Evolutionary conservation across 2,797 vertebrate genomes (phyloP).

Genomic region (Novumbra hubbsi): DNA sequence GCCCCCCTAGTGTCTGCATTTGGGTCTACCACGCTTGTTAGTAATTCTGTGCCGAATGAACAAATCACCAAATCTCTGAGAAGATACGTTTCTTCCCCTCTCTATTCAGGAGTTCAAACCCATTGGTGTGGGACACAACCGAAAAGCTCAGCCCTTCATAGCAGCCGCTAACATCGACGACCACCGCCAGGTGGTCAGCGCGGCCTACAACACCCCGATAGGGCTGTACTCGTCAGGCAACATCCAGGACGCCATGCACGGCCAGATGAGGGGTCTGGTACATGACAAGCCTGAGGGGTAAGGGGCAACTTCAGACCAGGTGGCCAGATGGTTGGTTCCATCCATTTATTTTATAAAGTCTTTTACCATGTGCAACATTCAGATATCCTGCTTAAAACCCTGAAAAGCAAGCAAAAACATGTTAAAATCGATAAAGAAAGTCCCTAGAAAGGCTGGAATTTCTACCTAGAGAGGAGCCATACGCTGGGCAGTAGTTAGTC

Average conservation of each 20-base stretch:
- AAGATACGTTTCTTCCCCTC: slow-evolving; percentile 13
- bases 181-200: slow-evolving; percentile 95
- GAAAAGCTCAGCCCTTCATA: slow-evolving; percentile 91
- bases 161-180: slow-evolving; percentile 95
- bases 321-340: no score
- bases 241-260: slow-evolving; percentile 94
- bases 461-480: no score
- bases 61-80: background rate
- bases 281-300: slow-evolving; percentile 82
- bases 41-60: background rate
- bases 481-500: no score
- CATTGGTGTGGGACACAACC: slow-evolving; percentile 89
- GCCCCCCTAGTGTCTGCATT: slow-evolving; percentile 41
- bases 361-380: background rate
- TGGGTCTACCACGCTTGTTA: slow-evolving; percentile 67
- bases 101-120: slow-evolving; percentile 87
- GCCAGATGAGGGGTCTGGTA: slow-evolving; percentile 90
- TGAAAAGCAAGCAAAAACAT: no score
- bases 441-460: no score
- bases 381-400: no score
- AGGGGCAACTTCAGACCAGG: slow-evolving; percentile 34
- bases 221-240: slow-evolving; percentile 97
- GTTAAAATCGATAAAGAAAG: no score
- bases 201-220: slow-evolving; percentile 97
- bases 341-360: no score